phyloP scores from a whole-genome alignment of 2,797 vertebrate species.

The Acipenser transmontanus region DNA sequence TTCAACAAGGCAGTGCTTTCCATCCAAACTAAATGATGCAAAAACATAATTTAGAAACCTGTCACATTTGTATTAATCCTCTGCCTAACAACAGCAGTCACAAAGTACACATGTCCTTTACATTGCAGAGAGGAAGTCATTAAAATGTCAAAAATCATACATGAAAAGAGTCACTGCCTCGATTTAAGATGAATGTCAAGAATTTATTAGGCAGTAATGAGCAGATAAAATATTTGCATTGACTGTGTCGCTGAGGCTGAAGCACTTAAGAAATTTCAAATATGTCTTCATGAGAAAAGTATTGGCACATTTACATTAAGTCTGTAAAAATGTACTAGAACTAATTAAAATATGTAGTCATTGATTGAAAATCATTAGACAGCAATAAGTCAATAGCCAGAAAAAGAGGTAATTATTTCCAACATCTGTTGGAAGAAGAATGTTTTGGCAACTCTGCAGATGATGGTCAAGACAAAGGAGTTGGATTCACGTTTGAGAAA shows the following conservation, averaged over 20 bases:
- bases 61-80: conserved; percentile 5
- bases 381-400: too few species aligned
- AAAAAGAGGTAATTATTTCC: too few species aligned
- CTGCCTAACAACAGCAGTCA: background rate
- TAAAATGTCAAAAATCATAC: background rate
- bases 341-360: too few species aligned
- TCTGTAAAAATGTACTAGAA: too few species aligned
- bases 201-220: background rate
- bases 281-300: too few species aligned
- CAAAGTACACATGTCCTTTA: conserved; percentile 4
- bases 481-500: too few species aligned
- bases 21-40: conserved; percentile 1
- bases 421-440: too few species aligned
- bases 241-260: background rate
- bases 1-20: background rate
- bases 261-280: too few species aligned
- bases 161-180: background rate
- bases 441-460: too few species aligned
- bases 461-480: too few species aligned
- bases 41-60: background rate
- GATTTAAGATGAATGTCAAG: background rate
- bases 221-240: background rate
- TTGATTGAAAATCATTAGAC: too few species aligned
- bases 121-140: background rate
- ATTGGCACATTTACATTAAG: too few species aligned